Percentiles rank a stretch among this genome's conserved stretches.
phyloP scores from a whole-genome alignment of 2,888 invertebrate species.

The Ariolimax columbianus region DNA sequence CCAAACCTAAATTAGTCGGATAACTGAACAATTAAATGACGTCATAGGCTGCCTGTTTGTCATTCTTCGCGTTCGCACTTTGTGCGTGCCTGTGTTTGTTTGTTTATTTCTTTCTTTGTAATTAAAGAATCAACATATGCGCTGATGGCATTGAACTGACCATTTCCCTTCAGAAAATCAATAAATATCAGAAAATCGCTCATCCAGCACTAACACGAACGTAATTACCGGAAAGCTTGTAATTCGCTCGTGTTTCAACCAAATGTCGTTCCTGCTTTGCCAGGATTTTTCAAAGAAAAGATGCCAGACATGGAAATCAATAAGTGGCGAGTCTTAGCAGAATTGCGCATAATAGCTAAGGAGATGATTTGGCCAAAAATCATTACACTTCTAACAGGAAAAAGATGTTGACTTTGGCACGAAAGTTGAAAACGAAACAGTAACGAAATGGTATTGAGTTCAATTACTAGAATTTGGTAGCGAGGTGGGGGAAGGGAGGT shows the following conservation, averaged over 20 bases:
- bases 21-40: too few species aligned
- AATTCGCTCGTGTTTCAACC: not conserved
- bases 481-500: too few species aligned
- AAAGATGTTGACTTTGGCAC: not conserved
- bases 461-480: too few species aligned
- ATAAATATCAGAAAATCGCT: not conserved
- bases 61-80: too few species aligned
- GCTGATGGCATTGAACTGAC: not conserved
- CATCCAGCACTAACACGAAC: not conserved
- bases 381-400: not conserved
- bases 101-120: too few species aligned
- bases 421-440: not conserved
- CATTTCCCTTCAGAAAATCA: not conserved
- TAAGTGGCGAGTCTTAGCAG: not conserved
- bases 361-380: not conserved
- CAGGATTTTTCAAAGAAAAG: not conserved
- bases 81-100: too few species aligned
- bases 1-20: too few species aligned
- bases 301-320: not conserved
- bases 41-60: too few species aligned
- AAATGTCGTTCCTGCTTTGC: not conserved
- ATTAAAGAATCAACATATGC: too few species aligned
- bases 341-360: not conserved
- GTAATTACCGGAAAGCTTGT: not conserved
- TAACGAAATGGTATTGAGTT: too few species aligned